Conservation (phyloP, 2,888 invertebrate species). For the Drosophila diplacantha region DNA sequence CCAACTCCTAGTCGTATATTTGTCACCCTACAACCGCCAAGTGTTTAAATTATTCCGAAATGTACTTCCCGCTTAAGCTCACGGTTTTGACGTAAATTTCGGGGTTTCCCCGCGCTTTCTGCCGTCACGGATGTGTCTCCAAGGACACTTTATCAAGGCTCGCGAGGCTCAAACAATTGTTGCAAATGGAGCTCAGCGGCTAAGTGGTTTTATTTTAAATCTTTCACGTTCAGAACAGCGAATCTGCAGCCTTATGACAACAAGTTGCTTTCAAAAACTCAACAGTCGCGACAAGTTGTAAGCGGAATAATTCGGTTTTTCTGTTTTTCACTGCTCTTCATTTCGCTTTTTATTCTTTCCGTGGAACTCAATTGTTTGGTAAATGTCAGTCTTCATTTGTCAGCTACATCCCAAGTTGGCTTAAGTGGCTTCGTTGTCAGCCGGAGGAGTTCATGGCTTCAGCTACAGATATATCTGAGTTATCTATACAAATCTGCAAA, state of each 20-base stretch:
- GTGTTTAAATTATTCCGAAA: slow-evolving; percentile 26
- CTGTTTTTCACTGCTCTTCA: slow-evolving; percentile 22
- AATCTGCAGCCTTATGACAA: slow-evolving; percentile 60
- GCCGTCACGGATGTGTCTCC: slow-evolving; percentile 26
- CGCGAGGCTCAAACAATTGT: slow-evolving; percentile 61
- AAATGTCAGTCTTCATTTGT: slow-evolving; percentile 77
- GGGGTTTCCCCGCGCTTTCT: not conserved
- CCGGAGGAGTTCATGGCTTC: slow-evolving; percentile 52
- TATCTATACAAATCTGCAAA: slow-evolving; percentile 39
- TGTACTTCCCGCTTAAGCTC: not conserved
- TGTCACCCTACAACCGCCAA: slow-evolving; percentile 11
- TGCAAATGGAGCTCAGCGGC: slow-evolving; percentile 56
- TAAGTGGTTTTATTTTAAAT: slow-evolving; percentile 78
- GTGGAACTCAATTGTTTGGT: slow-evolving; percentile 68
- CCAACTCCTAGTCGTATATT: not conserved
- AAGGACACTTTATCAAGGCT: slow-evolving; percentile 54
- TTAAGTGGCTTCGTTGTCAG: slow-evolving; percentile 70
- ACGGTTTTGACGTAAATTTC: slow-evolving; percentile 35
- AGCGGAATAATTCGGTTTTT: slow-evolving; percentile 58
- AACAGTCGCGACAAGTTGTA: slow-evolving; percentile 65
- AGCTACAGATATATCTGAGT: slow-evolving; percentile 23
- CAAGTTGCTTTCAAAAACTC: slow-evolving; percentile 72
- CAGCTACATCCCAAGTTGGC: slow-evolving; percentile 60
- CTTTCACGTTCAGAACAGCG: slow-evolving; percentile 73
- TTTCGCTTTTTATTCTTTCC: slow-evolving; percentile 43